These are phyloP conservation scores for Carpatolechia fugitivella DNA, from an alignment of 2,888 invertebrate species.

Conservation along the genomic window DNA sequence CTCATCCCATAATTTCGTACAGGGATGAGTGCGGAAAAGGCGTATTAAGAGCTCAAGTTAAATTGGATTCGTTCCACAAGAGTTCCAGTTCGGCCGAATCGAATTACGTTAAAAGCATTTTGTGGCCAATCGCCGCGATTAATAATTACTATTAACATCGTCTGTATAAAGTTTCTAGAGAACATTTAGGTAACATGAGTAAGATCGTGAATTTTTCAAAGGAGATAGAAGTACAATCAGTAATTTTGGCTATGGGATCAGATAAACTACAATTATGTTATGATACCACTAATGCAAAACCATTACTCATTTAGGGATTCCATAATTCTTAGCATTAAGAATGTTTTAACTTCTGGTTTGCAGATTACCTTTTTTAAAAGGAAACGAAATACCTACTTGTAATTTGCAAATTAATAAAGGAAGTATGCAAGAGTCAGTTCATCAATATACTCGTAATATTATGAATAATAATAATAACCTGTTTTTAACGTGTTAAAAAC, in stretches of 20 bases:
- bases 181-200: conserved; percentile 33
- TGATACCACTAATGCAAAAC: no score
- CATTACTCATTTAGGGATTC: no score
- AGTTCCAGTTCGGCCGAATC: conserved; percentile 67
- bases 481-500: conserved; percentile 20
- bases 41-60: conserved; percentile 45
- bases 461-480: conserved; percentile 33
- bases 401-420: conserved; percentile 41
- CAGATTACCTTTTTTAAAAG: conserved; percentile 27
- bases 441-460: conserved; percentile 28
- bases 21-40: conserved; percentile 29
- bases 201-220: neutral
- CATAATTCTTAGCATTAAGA: no score
- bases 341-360: conserved; percentile 13
- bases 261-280: no score
- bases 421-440: conserved; percentile 34
- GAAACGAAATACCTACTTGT: conserved; percentile 40
- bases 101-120: conserved; percentile 74
- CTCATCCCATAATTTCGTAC: conserved; percentile 30
- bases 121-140: conserved; percentile 72
- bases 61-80: conserved; percentile 61
- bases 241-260: neutral
- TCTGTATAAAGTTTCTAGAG: conserved; percentile 59
- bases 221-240: neutral
- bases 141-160: conserved; percentile 60